phyloP scores from a whole-genome alignment of 2,113 vertebrate species.

The Oreochromis niloticus region DNA sequence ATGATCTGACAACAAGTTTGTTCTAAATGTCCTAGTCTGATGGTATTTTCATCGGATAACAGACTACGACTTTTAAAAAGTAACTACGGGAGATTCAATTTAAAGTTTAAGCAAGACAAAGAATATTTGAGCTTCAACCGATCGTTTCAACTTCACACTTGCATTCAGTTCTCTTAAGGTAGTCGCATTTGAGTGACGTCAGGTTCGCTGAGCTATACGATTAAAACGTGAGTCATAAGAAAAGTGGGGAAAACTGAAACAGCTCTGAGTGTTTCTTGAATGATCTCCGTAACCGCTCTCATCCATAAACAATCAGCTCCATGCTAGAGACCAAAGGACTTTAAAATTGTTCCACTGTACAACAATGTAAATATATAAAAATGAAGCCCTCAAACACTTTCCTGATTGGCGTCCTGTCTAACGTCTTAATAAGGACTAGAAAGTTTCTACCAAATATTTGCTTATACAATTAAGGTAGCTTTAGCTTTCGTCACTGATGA shows the following conservation, averaged over 20 bases:
- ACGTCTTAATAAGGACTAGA: background rate
- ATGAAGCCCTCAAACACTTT: background rate
- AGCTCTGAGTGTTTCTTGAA: background rate
- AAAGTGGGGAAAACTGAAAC: background rate
- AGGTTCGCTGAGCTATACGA: background rate
- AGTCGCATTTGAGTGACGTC: background rate
- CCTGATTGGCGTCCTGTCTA: fast-evolving
- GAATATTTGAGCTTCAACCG: fast-evolving
- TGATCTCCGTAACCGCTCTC: fast-evolving
- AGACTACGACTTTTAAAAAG: background rate
- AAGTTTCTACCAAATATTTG: too few relatives aligned
- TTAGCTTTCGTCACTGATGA: background rate
- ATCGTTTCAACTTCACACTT: background rate
- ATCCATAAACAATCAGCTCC: background rate
- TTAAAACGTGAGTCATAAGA: background rate
- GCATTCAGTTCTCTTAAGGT: fast-evolving
- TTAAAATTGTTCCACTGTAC: background rate
- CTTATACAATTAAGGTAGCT: too few relatives aligned
- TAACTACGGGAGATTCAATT: fast-evolving
- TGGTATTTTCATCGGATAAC: too few relatives aligned
- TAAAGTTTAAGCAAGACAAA: background rate
- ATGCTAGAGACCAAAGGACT: background rate
- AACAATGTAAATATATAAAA: background rate
- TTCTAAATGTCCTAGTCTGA: too few relatives aligned
- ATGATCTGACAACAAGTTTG: too few relatives aligned